Percentiles rank a stretch among this genome's conserved stretches.
These are phyloP conservation scores for Anneissia japonica DNA, from an alignment of 35 echinoderm and acorn worm genomes.

Conservation along the genomic window DNA sequence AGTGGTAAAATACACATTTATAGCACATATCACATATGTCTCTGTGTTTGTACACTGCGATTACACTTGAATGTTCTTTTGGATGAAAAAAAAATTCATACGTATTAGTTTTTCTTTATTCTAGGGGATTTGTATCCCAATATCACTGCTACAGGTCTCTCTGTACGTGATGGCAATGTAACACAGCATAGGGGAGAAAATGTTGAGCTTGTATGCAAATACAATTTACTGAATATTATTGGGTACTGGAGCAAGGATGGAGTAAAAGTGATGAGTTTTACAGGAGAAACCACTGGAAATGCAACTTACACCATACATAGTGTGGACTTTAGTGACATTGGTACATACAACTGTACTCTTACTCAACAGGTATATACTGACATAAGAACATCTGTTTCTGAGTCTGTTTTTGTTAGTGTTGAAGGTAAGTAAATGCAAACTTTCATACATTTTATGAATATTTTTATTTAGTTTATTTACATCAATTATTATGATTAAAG, in stretches of 20 bases:
- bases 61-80: too few species aligned
- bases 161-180: neutral
- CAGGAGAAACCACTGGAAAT: neutral
- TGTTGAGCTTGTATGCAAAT: neutral
- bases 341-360: neutral
- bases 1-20: too few species aligned
- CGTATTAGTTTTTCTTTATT: too few species aligned
- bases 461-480: too few species aligned
- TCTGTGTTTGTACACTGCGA: too few species aligned
- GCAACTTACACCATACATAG: neutral
- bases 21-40: too few species aligned
- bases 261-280: neutral
- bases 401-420: neutral
- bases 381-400: neutral
- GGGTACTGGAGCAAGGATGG: neutral
- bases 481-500: too few species aligned
- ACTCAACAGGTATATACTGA: neutral
- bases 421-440: too few species aligned
- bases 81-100: too few species aligned
- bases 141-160: neutral
- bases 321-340: neutral
- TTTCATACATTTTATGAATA: too few species aligned
- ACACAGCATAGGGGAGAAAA: neutral
- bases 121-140: neutral
- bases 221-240: neutral